These are phyloP conservation scores for Corydoras maculifer DNA, from an alignment of 2,113 vertebrate genomes.

Conservation along the genomic window DNA sequence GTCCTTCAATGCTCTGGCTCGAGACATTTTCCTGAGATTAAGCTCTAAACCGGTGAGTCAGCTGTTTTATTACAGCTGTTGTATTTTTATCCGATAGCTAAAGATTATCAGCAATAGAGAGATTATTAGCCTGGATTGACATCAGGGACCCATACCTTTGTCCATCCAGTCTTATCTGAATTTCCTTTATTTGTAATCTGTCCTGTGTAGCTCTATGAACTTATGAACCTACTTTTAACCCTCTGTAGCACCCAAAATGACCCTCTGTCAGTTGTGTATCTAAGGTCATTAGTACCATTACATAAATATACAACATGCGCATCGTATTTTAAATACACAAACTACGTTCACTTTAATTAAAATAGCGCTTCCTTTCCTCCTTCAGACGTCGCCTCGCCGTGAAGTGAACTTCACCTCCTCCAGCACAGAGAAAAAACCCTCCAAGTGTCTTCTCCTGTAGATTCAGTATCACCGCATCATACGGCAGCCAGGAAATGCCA, in stretches of 20 bases:
- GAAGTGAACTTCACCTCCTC: slow-evolving; percentile 66
- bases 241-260: too few species aligned
- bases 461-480: neutral
- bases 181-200: too few species aligned
- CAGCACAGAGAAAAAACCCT: slow-evolving; percentile 57
- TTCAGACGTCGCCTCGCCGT: slow-evolving; percentile 57
- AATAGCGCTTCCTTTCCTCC: neutral
- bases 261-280: too few species aligned
- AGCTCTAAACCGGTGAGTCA: slow-evolving; percentile 72
- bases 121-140: too few species aligned
- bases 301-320: too few species aligned
- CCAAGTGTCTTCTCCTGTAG: slow-evolving; percentile 68
- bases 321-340: too few species aligned
- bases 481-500: neutral
- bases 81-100: too few species aligned
- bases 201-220: too few species aligned
- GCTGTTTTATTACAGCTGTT: neutral
- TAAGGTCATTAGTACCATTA: too few species aligned
- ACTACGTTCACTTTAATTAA: neutral
- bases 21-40: slow-evolving; percentile 80
- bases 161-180: neutral
- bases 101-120: too few species aligned
- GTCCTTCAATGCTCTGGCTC: slow-evolving; percentile 79
- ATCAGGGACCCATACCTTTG: neutral
- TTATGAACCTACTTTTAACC: too few species aligned